Evolutionary conservation across 2,888 invertebrate species (phyloP), one percentile per base, ranked within the genome.

Genomic region (Lypha dubia): DNA sequence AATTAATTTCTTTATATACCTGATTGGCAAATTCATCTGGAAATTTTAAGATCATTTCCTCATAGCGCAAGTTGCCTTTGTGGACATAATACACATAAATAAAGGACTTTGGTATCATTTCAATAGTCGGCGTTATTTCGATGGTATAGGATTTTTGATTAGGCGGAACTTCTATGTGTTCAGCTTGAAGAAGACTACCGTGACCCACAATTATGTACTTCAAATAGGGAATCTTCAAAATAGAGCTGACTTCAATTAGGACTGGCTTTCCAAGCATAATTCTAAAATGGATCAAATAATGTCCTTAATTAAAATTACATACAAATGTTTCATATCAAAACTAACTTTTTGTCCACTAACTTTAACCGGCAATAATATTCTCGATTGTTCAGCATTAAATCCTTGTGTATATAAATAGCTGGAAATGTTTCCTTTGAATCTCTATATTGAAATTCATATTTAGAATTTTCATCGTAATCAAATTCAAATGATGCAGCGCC

Each of bases 21-120:
- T 68, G 71, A 74, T 83, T 83, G 13, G 68, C 83, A 17, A 83
- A 74, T 17, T 83, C 73, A 17, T 11, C 0, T 1, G 79, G 79
- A 68, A 83, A 83, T 0, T 0, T 20, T 20, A 83, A 35, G 17
- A 5, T 1, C 20, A 83, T 62, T 62, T 83, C 79, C 20, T 68
- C 79, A 56, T 74, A 83, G 38, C 77, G 79, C 8, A 83, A 83
- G 24, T 73, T 60, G 7, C 83, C 83, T 0, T 83, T 68, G 17
- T 79, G 67, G 3, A 79, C 46, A 3, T 83, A 83, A 46, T 79
- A 73, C 0, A 83, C 83, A 32, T 83, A 83, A 11, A 83, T 53
- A 17, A 68, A 79, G 3, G 83, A 79, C 9, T 13, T 2, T 13
- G 83, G 83, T 41, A 83, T 56, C 79, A 83, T 79, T 38, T 83